Evolutionary conservation across 2,113 vertebrate genomes (phyloP).

Genomic region (Hemibagrus wyckioides): DNA sequence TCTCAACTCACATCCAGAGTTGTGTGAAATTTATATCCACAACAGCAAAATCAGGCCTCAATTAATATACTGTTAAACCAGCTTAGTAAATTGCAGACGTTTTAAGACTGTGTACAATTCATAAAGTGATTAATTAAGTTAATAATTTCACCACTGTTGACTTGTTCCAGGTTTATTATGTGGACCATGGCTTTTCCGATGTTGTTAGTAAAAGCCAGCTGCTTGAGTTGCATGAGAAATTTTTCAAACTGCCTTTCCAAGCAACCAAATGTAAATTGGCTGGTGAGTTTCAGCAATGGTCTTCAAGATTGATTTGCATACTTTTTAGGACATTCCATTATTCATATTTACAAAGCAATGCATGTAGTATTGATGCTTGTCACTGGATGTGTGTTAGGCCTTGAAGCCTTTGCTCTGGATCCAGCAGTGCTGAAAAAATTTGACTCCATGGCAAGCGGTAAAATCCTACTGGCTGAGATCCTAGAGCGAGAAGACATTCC

Average conservation of each 20-base stretch:
- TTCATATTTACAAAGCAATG: neutral
- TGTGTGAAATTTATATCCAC: neutral
- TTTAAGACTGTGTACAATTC: neutral
- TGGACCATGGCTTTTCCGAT: constrained; percentile 93
- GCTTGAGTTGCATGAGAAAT: constrained; percentile 82
- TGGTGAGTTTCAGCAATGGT: constrained; percentile 74
- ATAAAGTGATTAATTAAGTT: neutral
- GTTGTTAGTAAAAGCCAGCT: constrained; percentile 81
- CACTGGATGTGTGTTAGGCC: constrained; percentile 70
- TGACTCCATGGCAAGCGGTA: constrained; percentile 83
- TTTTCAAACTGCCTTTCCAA: constrained; percentile 87
- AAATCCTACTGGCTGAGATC: constrained; percentile 92
- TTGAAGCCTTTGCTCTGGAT: constrained; percentile 87
- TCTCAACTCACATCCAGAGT: neutral
- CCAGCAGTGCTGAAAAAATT: constrained; percentile 83
- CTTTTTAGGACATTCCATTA: neutral
- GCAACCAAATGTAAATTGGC: constrained; percentile 90
- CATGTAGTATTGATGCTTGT: neutral
- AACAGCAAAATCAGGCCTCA: neutral
- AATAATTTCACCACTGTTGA: neutral
- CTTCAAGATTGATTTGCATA: neutral
- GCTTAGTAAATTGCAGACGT: neutral
- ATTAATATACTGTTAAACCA: neutral
- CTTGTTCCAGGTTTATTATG: constrained; percentile 81
- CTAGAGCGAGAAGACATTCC: constrained; percentile 81